Evolutionary conservation across 2,888 invertebrate genomes (phyloP), one percentile per base, ranked within the genome.

Genomic region (Athalia cordata): DNA sequence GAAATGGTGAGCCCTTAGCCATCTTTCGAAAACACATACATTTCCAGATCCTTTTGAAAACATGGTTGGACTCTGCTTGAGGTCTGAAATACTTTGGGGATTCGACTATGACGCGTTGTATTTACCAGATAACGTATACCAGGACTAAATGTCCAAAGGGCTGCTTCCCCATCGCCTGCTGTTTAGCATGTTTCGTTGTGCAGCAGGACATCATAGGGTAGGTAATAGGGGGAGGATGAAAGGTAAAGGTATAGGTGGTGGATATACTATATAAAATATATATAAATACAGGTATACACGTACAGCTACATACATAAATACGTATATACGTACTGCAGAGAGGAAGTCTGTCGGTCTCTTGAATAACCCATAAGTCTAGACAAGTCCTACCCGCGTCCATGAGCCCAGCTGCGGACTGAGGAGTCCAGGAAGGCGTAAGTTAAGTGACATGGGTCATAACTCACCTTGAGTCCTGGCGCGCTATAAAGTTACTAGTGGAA

Each of bases 321-420:
- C 29, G 29, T 29, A 29, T 29, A 29, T 29, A 29, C 29, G 29
- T 29, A 29, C 29, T 29, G 29, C 29, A 29, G 55, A n/a, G 55
- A 11, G 55, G 5, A 55, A 7, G 55, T 4, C 9, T 57, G 72
- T 72, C 72, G 15, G 72, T 72, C 72, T 72, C 59, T 59, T 88
- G 88, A 87, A 88, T 88, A 88, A 87, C 87, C 85, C 86, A 87
- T 87, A 87, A 86, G 86, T 86, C 84, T 84, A 81, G 81, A 81
- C 83, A 50, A 81, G 85, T 83, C 81, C 82, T 82, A 84, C 6
- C 6, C 70, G 78, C 70, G 80, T 65, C 55, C 64, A 78, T 13
- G 59, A 59, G 72, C 81, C 81, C 78, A 78, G 62, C 81, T 75
- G 81, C 81, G 80, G 82, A 79, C 79, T 70, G 49, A 79, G 77